Evolutionary conservation across 2,113 vertebrate genomes (phyloP), one percentile per base, ranked within the genome.

Genomic region (Spilogale gracilis): DNA sequence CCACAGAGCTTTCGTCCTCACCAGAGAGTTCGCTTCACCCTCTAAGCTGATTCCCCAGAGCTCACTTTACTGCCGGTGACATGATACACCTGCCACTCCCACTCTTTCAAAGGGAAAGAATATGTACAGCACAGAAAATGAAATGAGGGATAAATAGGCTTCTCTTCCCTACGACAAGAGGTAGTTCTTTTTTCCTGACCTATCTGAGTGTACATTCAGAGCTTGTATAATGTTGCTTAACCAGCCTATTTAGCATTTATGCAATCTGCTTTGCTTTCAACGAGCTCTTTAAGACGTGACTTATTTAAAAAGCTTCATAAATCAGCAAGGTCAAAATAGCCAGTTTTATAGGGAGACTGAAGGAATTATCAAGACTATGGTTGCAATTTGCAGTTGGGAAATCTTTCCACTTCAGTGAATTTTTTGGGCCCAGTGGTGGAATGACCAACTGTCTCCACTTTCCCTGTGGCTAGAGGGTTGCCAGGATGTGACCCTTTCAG

Each of bases 171-270:
- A 45, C 90, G 25, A 95, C 23, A 63, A 82, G 80, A 82, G 67
- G 20, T 61, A 38, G 61, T 93, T 85, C 79, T 81, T 93, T 38
- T 88, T 84, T 83, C 80, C 76, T 95, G 94, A 97, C 84, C 65
- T 92, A 71, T 97, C 80, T 97, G 92, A 92, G 30, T 90, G 45
- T 13, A 48, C 54, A 79, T 82, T 84, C 92, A 82, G 80, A 92
- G 58, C 25, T 71, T 54, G 80, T 79, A 13, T 52, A 92, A 96
- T 18, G n/a, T 60, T 78, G 12, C 32, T 79, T 85, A 95, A 76
- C 45, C 54, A 73, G 63, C 67, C 32, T 69, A 11, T 45, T 95
- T 89, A 78, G 78, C 95, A 17, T 69, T 63, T 67, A 43, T 43
- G 58, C 32, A 87, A 91, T 89, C 89, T 87, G 38, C 8, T 94